A percentile compares a stretch with the other conserved stretches of the same genome.
Conservation (phyloP, 1,140 invertebrate species). For the Oryctes rhinoceros region DNA sequence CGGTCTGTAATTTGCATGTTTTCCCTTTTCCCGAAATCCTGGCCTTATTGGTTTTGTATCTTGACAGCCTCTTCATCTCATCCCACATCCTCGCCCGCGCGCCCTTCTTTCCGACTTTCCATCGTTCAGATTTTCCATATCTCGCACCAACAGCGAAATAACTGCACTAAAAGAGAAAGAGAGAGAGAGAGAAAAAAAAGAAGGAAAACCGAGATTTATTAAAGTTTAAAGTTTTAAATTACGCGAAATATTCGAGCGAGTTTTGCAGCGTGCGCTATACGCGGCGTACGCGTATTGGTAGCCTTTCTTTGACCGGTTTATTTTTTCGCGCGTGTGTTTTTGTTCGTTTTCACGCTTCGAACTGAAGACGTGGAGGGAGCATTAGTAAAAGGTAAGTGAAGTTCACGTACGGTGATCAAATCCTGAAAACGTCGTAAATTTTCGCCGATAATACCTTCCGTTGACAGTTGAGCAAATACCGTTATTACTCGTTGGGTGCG, state of each 20-base stretch:
- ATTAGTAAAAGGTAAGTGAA: not conserved
- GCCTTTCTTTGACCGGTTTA: not conserved
- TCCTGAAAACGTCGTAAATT: conserved; percentile 9
- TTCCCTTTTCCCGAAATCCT: not conserved
- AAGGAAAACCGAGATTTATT: conserved; percentile 15
- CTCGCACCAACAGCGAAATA: not conserved
- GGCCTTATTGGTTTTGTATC: conserved; percentile 26
- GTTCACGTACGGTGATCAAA: not conserved
- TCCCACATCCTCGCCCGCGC: not conserved
- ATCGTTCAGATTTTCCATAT: not conserved
- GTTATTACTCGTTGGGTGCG: not conserved
- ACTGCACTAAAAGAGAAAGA: not conserved
- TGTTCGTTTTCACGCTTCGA: no score
- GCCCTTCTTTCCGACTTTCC: not conserved
- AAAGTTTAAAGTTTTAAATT: conserved; percentile 20
- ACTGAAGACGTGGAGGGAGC: no score
- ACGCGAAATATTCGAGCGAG: not conserved
- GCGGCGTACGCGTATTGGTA: not conserved
- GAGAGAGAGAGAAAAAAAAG: not conserved
- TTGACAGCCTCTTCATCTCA: conserved; percentile 5
- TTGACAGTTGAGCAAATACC: conserved; percentile 21
- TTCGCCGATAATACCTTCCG: conserved; percentile 10
- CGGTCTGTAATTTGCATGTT: conserved; percentile 35
- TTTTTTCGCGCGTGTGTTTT: not conserved
- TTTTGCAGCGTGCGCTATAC: not conserved